Percentiles rank a stretch among this genome's conserved stretches.
Evolutionary conservation across 2,113 vertebrate genomes (phyloP).

Genomic region (Cyrtonyx montezumae): DNA sequence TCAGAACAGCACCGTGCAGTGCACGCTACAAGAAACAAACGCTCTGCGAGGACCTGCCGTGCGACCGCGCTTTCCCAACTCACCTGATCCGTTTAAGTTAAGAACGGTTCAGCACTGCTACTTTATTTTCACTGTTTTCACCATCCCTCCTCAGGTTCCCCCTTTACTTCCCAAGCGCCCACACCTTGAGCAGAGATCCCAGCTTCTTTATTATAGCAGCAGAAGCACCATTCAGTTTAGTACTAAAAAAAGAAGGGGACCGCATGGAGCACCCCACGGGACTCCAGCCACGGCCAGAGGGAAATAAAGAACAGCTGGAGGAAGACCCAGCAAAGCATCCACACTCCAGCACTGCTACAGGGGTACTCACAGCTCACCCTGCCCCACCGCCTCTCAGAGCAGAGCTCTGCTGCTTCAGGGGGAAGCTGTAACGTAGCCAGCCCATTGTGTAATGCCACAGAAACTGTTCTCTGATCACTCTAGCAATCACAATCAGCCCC

Average conservation of each 20-base stretch:
- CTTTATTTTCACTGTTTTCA: neutral
- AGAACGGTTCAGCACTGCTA: neutral
- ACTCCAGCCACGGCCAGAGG: neutral
- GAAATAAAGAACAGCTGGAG: neutral
- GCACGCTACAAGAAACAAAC: neutral
- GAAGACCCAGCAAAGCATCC: neutral
- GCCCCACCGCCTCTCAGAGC: neutral
- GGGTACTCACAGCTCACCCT: neutral
- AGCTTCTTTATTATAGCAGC: neutral
- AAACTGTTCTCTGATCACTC: constrained; percentile 1
- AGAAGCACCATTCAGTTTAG: neutral
- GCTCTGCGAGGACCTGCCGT: neutral
- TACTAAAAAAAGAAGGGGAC: neutral
- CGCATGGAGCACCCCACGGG: neutral
- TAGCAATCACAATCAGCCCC: neutral
- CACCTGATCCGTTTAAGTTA: neutral
- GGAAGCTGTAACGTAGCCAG: neutral
- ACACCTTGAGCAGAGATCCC: neutral
- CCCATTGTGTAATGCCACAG: neutral
- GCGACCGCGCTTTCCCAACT: neutral
- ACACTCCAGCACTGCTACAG: too few species aligned
- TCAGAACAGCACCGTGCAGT: neutral
- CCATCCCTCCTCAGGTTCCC: neutral
- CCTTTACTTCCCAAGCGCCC: neutral
- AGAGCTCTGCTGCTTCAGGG: neutral